Evolutionary conservation across 1,140 invertebrate species (phyloP), one percentile per base, ranked within the genome.

Genomic region (Glomeris maerens): DNA sequence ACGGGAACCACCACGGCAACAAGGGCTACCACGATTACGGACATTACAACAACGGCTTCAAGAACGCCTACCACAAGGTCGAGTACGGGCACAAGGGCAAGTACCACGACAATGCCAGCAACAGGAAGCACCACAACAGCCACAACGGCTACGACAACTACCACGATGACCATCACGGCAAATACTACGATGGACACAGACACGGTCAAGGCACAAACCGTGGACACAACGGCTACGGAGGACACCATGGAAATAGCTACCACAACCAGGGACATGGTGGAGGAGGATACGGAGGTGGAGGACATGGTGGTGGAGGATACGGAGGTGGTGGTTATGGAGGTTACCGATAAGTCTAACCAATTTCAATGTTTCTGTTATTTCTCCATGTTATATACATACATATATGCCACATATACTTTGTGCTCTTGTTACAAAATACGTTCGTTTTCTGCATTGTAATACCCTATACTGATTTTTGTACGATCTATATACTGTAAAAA

Each of bases 11-110:
- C 25, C 25, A 42, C 25, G 40, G 40, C 5, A 53, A 57, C 23
- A 49, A 58, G 26, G 38, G 52, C 25, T 41, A 52, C 27, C 40
- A 46, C 27, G 41, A 53, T 21, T 27, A 50, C 26, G 54, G 41
- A 7, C 39, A 48, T 21, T 29, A 22, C 10, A 47, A 47, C n/a
- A 48, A 60, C 50, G 59, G 59, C 23, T 60, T 51, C 51, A 61
- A 60, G 46, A 60, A 60, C 27, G 50, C 55, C 2, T 61, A 60
- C 50, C 59, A 61, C 50, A 60, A 61, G 29, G 59, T 60, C 44
- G 59, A 60, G 45, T 60, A 55, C 29, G 59, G 55, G n/a, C 47
- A 55, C 10, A 42, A 56, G 21, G 49, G 60, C 23, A 56, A 55
- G 31, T 59, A 55, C 44, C 55, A 61, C 36, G 57, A 61, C 23